Conservation (phyloP, 1,140 invertebrate species). For the Euura saliciscinereae region DNA sequence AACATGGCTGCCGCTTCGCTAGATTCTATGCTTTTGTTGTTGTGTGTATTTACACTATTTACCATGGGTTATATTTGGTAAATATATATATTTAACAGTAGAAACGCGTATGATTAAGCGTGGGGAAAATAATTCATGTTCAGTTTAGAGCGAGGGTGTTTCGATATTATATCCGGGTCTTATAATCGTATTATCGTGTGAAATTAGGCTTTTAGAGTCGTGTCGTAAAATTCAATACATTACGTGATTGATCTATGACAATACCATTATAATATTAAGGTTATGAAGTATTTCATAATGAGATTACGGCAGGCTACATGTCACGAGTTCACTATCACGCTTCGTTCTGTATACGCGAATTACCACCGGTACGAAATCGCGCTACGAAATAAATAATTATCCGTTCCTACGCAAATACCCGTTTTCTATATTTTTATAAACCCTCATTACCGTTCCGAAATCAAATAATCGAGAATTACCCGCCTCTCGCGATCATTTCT, state of each 20-base stretch:
- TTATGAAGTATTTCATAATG: background rate
- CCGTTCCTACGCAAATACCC: background rate
- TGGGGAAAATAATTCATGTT: too few relatives aligned
- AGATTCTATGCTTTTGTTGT: background rate
- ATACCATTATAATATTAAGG: background rate
- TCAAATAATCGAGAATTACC: slow-evolving; percentile 1
- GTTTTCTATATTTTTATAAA: background rate
- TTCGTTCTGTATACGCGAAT: too few relatives aligned
- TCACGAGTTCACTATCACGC: background rate
- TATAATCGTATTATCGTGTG: too few relatives aligned
- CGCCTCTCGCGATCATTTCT: background rate
- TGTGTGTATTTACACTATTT: background rate
- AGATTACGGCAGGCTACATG: background rate
- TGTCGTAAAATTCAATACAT: background rate
- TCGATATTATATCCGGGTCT: too few relatives aligned
- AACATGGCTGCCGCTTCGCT: background rate
- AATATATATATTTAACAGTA: too few relatives aligned
- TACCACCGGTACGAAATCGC: too few relatives aligned
- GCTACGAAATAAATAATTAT: background rate
- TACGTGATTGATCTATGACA: background rate
- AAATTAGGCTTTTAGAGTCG: too few relatives aligned
- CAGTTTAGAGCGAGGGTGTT: too few relatives aligned
- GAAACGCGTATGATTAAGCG: too few relatives aligned
- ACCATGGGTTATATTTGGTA: too few relatives aligned
- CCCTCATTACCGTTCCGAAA: background rate